Percentiles rank a stretch among this genome's conserved stretches.
Conservation (phyloP, 2,113 vertebrate species). For the Muntiacus reevesi region DNA sequence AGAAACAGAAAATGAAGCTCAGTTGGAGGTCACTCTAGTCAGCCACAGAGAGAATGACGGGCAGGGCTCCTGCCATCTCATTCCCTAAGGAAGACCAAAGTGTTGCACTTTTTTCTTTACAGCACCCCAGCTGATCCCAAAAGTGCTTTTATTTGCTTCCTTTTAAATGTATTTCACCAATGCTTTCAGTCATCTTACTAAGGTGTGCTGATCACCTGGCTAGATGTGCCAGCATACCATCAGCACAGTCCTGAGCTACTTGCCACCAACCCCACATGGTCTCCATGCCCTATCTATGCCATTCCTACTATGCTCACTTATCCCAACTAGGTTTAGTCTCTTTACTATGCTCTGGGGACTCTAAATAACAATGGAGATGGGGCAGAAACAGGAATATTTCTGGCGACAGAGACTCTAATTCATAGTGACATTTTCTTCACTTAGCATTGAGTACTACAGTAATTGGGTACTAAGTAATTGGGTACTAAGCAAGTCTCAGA, state of each 20-base stretch:
- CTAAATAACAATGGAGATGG: neutral
- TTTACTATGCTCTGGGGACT: neutral
- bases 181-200: neutral
- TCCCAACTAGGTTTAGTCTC: neutral
- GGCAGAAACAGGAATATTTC: conserved; percentile 57
- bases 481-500: conserved; percentile 41
- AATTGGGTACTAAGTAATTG: conserved; percentile 31
- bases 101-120: neutral
- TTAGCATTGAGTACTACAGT: conserved; percentile 18
- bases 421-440: conserved; percentile 61
- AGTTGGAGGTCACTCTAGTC: neutral
- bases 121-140: neutral
- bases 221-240: neutral
- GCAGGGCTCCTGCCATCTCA: neutral
- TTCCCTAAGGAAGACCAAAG: neutral
- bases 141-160: neutral
- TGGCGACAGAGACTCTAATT: conserved; percentile 72
- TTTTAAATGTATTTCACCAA: neutral
- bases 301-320: neutral
- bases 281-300: neutral
- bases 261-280: neutral
- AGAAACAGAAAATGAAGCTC: conserved; percentile 28
- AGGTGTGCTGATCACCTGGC: neutral
- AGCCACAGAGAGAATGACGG: neutral
- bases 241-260: neutral